Conservation (phyloP, 1,140 invertebrate genomes). For the Ephestia elutella region DNA sequence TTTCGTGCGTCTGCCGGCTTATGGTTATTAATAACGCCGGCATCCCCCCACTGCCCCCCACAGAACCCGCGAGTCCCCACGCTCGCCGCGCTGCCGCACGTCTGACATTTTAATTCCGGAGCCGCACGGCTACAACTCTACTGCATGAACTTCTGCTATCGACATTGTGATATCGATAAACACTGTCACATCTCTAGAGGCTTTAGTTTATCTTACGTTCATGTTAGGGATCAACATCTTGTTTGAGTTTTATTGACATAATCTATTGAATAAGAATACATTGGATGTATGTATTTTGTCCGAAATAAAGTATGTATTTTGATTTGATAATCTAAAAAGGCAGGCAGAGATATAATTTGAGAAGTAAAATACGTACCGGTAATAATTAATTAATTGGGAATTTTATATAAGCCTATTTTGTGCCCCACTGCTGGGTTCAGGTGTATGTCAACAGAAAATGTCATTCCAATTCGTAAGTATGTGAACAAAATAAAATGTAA, state of each 20-base stretch:
- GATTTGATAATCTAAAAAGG: no score
- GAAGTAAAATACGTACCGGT: no score
- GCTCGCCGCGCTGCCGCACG: conserved; percentile 60
- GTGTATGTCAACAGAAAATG: no score
- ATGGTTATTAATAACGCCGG: conserved; percentile 72
- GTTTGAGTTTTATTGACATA: not conserved
- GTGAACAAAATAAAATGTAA: no score
- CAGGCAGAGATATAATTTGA: no score
- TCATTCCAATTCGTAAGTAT: no score
- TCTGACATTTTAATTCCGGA: conserved; percentile 74
- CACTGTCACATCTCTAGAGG: conserved; percentile 3
- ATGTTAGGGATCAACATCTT: not conserved
- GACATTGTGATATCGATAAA: conserved; percentile 27
- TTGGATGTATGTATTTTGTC: no score
- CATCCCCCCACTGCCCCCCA: conserved; percentile 36
- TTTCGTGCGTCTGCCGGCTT: conserved; percentile 71
- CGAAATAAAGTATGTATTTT: no score
- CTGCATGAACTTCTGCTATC: conserved; percentile 49
- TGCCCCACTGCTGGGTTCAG: no score
- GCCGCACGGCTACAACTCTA: conserved; percentile 52
- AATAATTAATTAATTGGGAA: no score
- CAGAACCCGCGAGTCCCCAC: conserved; percentile 30
- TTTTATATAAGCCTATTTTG: no score
- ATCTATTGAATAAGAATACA: no score
- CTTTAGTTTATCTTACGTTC: not conserved